Conservation (phyloP, 1,140 invertebrate genomes). For the Brachystomella parvula region DNA sequence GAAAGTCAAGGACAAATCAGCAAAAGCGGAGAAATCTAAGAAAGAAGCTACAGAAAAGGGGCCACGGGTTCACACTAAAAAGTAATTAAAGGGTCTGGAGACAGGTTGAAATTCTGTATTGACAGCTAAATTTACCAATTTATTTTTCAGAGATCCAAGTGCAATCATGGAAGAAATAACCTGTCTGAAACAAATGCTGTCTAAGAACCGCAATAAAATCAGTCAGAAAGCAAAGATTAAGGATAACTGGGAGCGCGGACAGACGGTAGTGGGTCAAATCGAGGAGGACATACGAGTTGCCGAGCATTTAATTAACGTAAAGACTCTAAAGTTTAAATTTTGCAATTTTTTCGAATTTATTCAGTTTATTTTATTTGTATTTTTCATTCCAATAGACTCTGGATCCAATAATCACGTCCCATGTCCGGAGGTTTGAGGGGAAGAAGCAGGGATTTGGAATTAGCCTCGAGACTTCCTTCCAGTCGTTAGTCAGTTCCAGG, state of each 20-base stretch:
- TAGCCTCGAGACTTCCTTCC: slow-evolving; percentile 32
- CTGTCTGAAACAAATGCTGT: slow-evolving; percentile 31
- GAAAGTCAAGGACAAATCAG: not conserved
- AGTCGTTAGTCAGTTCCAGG: slow-evolving; percentile 39
- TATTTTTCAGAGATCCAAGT: slow-evolving; percentile 19
- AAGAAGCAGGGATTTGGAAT: slow-evolving; percentile 39
- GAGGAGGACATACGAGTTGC: slow-evolving; percentile 40
- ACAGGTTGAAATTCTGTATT: not conserved
- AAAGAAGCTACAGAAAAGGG: not conserved
- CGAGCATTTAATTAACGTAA: slow-evolving; percentile 35
- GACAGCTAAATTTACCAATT: not conserved
- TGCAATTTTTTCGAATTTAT: not conserved
- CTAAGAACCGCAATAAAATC: slow-evolving; percentile 7
- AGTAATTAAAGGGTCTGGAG: not conserved
- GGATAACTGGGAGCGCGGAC: not conserved
- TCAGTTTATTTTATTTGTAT: not conserved
- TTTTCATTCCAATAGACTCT: not conserved
- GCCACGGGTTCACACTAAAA: not conserved
- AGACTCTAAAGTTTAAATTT: not conserved
- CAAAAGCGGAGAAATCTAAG: not conserved
- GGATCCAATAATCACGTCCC: not conserved
- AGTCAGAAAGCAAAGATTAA: not conserved
- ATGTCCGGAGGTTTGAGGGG: slow-evolving; percentile 35
- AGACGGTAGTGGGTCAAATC: slow-evolving; percentile 39
- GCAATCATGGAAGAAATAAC: slow-evolving; percentile 36